A percentile compares a stretch with the other conserved stretches of the same genome.
phyloP scores from a whole-genome alignment of 2,113 vertebrate species.

The Erythrolamprus reginae region DNA sequence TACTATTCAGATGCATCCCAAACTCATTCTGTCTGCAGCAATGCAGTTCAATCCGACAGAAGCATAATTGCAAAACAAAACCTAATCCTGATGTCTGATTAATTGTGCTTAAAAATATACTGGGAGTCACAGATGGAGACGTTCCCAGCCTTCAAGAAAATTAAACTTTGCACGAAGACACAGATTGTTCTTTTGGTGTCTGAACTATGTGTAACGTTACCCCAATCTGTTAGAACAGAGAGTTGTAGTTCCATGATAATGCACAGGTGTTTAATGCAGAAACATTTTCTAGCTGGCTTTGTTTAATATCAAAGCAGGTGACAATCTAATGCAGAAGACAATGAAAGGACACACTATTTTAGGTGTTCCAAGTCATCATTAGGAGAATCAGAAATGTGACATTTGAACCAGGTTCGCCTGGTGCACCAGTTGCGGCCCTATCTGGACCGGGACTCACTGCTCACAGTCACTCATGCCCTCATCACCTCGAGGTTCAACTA shows the following conservation, averaged over 20 bases:
- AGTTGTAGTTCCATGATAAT: neutral
- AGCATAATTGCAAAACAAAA: neutral
- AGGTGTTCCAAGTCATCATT: neutral
- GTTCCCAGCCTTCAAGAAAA: neutral
- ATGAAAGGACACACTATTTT: neutral
- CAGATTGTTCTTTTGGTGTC: neutral
- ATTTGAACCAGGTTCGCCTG: too few relatives aligned
- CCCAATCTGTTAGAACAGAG: neutral
- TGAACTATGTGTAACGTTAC: neutral
- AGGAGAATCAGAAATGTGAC: neutral
- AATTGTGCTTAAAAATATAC: conserved; percentile 4
- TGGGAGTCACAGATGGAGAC: neutral
- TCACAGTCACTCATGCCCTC: too few relatives aligned
- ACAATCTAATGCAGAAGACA: neutral
- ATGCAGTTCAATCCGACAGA: neutral
- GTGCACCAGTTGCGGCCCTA: too few relatives aligned
- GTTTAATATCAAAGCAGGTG: neutral
- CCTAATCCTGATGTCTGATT: neutral
- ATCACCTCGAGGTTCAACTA: too few relatives aligned
- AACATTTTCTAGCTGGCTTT: neutral
- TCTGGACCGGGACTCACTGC: too few relatives aligned
- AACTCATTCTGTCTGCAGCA: neutral
- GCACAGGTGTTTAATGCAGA: neutral
- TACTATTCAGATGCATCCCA: neutral
- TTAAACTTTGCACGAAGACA: neutral